Conservation (phyloP, 2,113 vertebrate species). For the Cebidichthys violaceus region DNA sequence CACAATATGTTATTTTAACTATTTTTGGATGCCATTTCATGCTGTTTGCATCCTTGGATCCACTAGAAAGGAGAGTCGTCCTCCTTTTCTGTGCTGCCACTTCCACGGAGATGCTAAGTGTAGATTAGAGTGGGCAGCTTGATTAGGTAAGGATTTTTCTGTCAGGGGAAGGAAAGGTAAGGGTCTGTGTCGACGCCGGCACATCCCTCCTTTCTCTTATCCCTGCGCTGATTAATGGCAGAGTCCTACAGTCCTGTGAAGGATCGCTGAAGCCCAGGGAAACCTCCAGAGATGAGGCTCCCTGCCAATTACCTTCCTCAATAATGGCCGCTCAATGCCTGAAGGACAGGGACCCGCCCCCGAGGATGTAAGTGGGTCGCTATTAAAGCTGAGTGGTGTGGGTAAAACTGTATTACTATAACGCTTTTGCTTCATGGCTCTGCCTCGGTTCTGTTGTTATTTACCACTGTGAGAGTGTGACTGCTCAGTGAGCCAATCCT, state of each 20-base stretch:
- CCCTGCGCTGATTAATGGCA: slow-evolving; percentile 80
- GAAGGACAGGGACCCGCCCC: slow-evolving; percentile 71
- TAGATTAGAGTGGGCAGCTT: slow-evolving; percentile 75
- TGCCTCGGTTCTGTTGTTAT: slow-evolving; percentile 24
- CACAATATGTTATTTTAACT: not conserved
- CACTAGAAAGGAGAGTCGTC: not conserved
- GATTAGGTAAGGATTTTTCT: slow-evolving; percentile 83
- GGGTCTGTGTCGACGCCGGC: slow-evolving; percentile 65
- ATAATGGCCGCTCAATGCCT: slow-evolving; percentile 77
- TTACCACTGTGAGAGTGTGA: not conserved
- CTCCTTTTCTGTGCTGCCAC: slow-evolving; percentile 38
- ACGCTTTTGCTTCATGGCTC: slow-evolving; percentile 9
- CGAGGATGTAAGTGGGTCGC: slow-evolving; percentile 55
- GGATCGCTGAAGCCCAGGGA: slow-evolving; percentile 68
- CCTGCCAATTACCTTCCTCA: slow-evolving; percentile 83
- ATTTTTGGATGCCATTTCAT: not conserved
- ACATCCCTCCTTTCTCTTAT: slow-evolving; percentile 70
- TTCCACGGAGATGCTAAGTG: slow-evolving; percentile 47
- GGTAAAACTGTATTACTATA: slow-evolving; percentile 44
- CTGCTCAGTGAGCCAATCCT: not conserved
- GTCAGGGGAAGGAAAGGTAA: slow-evolving; percentile 71
- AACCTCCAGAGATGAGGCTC: slow-evolving; percentile 80
- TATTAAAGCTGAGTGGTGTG: slow-evolving; percentile 59
- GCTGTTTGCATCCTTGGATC: not conserved
- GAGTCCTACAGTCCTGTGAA: slow-evolving; percentile 69